A percentile compares a stretch with the other conserved stretches of the same genome.
Evolutionary conservation across 2,113 vertebrate genomes (phyloP).

Genomic region (Mormoops blainvillei): DNA sequence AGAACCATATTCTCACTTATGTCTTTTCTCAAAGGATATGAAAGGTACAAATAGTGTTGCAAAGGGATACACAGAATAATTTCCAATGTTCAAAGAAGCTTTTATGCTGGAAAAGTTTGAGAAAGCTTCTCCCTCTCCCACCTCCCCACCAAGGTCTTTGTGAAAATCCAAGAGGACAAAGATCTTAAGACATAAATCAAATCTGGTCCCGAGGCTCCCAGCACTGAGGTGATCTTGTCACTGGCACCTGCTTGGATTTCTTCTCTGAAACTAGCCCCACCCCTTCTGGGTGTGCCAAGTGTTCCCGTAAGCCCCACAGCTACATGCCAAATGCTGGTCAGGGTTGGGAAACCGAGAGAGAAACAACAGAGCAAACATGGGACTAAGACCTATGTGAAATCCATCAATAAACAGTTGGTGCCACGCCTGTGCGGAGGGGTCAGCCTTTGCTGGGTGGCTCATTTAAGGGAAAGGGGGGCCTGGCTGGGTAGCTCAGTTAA

Average conservation of each 20-base stretch:
- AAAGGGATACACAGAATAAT: neutral
- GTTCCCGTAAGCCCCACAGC: neutral
- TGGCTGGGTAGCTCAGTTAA: too few relatives aligned
- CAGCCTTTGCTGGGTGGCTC: neutral
- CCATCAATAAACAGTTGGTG: neutral
- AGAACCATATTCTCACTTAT: neutral
- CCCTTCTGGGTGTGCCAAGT: neutral
- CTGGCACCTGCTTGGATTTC: neutral
- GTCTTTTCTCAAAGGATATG: neutral
- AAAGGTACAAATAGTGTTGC: neutral
- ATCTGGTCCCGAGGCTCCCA: neutral
- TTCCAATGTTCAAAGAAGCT: neutral
- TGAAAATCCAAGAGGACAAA: neutral
- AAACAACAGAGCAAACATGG: neutral
- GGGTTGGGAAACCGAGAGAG: neutral
- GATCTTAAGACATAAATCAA: neutral
- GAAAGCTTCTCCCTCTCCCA: neutral
- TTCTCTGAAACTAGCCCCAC: neutral
- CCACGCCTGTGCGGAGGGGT: neutral
- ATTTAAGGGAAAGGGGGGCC: neutral
- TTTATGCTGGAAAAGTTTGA: neutral
- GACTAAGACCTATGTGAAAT: neutral
- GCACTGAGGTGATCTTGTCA: neutral
- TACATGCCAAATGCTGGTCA: neutral
- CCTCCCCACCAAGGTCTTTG: neutral